Percentiles rank a stretch among this genome's conserved stretches.
phyloP scores from a whole-genome alignment of 2,797 vertebrate genomes.

The Oreochromis grahami region DNA sequence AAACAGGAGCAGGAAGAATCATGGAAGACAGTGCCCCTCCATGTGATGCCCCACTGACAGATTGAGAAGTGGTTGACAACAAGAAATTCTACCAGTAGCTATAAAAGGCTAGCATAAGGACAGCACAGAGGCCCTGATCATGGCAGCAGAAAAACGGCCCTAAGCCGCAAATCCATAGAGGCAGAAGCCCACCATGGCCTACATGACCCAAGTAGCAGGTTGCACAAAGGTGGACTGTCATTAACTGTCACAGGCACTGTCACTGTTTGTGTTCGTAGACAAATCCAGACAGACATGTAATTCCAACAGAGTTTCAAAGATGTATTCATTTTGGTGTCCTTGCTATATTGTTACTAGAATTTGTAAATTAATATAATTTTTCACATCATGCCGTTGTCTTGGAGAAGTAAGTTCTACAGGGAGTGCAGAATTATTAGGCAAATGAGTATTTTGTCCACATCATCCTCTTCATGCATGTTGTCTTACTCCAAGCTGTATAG shows the following conservation, averaged over 20 bases:
- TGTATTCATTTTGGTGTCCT: neutral
- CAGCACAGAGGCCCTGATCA: neutral
- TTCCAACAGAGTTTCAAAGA: neutral
- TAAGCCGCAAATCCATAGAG: neutral
- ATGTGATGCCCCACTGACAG: neutral
- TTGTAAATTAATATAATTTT: neutral
- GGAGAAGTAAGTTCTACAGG: neutral
- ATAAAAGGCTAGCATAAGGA: neutral
- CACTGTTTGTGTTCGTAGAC: neutral
- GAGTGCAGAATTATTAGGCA: no score
- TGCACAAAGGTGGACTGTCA: neutral
- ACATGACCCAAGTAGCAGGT: neutral
- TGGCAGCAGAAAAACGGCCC: neutral
- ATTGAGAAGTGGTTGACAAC: neutral
- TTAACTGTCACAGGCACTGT: neutral
- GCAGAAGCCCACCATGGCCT: neutral
- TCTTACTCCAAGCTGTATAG: no score
- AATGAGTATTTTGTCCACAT: no score
- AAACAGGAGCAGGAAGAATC: neutral
- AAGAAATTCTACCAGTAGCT: neutral
- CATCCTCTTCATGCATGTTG: no score
- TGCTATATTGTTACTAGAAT: neutral
- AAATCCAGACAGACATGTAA: neutral
- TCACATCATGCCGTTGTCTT: neutral
- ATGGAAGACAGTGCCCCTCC: neutral